Base-by-base conservation (phyloP, 2,888 invertebrate species). In the Synergus gifuensis region DNA sequence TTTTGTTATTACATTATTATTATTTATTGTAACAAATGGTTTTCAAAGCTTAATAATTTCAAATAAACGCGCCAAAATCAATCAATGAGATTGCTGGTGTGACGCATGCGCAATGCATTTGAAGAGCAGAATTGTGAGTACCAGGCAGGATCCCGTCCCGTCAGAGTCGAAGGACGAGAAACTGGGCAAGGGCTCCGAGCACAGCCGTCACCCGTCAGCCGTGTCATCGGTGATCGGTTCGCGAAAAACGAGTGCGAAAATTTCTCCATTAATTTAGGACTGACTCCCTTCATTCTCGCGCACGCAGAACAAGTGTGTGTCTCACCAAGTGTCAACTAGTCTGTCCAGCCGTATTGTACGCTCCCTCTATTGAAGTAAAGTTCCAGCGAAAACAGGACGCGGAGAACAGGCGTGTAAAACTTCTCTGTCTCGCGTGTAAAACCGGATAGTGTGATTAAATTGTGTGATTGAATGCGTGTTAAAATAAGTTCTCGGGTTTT, bases 51-150 rank as follows among this genome's bases (percentile, higher is more conserved):
- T 36, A 36, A 36, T 5, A 36, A 36, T 36, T 36, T 36, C 36
- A 36, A 36, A 36, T 5, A 36, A 36, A 5, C 5, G 36, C 36
- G 5, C 36, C 36, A 36, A 36, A 36, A 36, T 36, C 36, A 7
- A 5, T 7, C 0, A 36, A 36, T 36, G 5, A 36, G 36, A 36
- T 5, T 36, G 36, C 36, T 4, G 0, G 36, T 36, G 5, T 5
- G 0, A 36, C 36, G 5, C 36, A 36, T 36, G 36, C 36, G 36
- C 36, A 36, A 5, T 36, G 5, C 5, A 36, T 2, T 86, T 84
- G 81, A 87, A 89, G 90, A 90, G 89, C 90, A 89, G 90, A 90
- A 91, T 88, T 90, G 90, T 87, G 90, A 90, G 90, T 90, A 90
- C 89, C 88, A 89, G 90, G 90, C 90, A 90, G 89, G 89, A 89